phyloP scores from a whole-genome alignment of 2,797 vertebrate genomes.

The Paramormyrops hopkinsi region DNA sequence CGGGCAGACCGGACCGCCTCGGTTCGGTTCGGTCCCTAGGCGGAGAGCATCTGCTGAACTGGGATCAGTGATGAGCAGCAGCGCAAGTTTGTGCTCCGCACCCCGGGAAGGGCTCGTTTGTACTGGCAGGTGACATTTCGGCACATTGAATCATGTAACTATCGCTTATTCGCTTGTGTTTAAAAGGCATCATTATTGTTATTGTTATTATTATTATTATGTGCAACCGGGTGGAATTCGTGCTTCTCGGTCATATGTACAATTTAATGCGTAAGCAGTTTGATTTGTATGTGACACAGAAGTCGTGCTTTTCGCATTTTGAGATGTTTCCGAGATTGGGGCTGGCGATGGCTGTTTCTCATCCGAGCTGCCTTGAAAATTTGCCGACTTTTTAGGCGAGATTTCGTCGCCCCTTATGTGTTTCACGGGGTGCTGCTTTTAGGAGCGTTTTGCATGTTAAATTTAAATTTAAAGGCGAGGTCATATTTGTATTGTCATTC shows the following conservation, averaged over 20 bases:
- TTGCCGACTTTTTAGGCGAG: not conserved
- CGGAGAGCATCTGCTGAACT: not conserved
- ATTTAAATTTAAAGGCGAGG: not conserved
- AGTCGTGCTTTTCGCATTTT: not conserved
- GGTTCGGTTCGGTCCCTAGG: not conserved
- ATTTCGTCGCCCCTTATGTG: not conserved
- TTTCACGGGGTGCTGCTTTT: not conserved
- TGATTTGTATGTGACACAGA: not conserved
- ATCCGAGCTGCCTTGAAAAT: not conserved
- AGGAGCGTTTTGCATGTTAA: not conserved
- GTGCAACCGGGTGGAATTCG: not conserved
- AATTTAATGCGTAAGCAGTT: not conserved
- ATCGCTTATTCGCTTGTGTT: not conserved
- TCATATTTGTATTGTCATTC: slow-evolving; percentile 4
- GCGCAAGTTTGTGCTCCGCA: not conserved
- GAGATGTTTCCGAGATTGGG: not conserved
- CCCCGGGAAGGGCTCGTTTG: not conserved
- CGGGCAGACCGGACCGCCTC: not conserved
- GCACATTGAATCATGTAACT: not conserved
- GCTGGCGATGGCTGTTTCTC: not conserved
- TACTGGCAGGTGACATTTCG: slow-evolving; percentile 1
- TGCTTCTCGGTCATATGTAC: not conserved
- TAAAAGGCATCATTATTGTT: not conserved
- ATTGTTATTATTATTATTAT: not conserved
- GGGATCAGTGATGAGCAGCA: not conserved